Conservation (phyloP, 2,888 invertebrate species). For the Lasius fuliginosus region DNA sequence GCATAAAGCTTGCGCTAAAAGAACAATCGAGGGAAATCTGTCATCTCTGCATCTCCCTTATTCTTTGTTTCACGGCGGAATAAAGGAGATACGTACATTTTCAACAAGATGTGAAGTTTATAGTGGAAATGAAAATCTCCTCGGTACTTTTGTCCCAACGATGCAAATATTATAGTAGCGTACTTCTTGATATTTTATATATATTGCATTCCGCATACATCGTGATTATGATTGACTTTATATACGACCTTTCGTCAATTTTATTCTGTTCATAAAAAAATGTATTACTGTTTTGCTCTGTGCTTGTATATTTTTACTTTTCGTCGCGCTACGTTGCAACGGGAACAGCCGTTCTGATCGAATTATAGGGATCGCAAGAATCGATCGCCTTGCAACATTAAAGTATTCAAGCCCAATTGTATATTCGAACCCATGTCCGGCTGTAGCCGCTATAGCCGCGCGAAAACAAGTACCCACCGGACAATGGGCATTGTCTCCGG, state of each 20-base stretch:
- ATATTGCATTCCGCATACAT: conserved; percentile 5
- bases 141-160: conserved; percentile 2
- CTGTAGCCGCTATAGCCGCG: conserved; percentile 61
- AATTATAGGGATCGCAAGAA: background rate
- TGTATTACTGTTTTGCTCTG: background rate
- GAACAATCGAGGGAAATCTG: conserved; percentile 43
- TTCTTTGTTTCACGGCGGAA: conserved; percentile 33
- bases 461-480: conserved; percentile 69
- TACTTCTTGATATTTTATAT: background rate
- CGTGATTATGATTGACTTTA: background rate
- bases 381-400: background rate
- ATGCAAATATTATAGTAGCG: background rate
- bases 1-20: conserved; percentile 17
- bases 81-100: conserved; percentile 31
- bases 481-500: conserved; percentile 80
- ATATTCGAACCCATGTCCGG: background rate
- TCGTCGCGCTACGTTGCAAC: background rate
- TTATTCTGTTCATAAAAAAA: too few species aligned
- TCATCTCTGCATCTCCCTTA: conserved; percentile 33
- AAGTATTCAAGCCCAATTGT: background rate
- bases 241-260: background rate
- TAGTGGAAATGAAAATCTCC: conserved; percentile 45
- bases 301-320: background rate
- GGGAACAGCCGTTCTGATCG: background rate
- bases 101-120: conserved; percentile 44